Evolutionary conservation across 2,113 vertebrate species (phyloP).

Genomic region (Macquaria ambigua): DNA sequence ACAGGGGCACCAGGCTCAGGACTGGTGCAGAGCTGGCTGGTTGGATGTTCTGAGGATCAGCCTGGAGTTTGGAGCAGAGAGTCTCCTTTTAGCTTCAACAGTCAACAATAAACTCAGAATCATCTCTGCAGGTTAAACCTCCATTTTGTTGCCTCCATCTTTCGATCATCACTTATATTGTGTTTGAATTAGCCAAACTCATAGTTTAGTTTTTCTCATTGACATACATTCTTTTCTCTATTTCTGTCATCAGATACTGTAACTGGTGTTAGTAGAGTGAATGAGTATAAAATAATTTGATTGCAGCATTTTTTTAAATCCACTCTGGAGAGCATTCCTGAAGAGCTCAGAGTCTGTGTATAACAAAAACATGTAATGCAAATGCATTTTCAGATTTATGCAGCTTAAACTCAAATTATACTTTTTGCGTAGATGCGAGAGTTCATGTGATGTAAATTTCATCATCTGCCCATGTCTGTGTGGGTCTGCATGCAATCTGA

Average conservation of each 20-base stretch:
- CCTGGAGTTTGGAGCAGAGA: background rate
- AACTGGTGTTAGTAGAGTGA: background rate
- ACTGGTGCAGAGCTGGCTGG: conserved; percentile 17
- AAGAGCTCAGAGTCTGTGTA: background rate
- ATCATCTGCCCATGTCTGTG: background rate
- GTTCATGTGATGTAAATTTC: background rate
- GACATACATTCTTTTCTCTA: background rate
- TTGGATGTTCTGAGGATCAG: conserved; percentile 23
- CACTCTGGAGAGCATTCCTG: background rate
- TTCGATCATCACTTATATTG: background rate
- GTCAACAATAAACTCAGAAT: background rate
- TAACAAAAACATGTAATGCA: background rate
- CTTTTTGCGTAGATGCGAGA: background rate
- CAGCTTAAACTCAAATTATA: conserved; percentile 1
- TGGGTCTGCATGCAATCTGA: background rate
- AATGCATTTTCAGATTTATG: background rate
- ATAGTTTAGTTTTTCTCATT: background rate
- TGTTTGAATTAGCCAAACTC: background rate
- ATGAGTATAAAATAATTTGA: background rate
- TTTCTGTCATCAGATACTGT: background rate
- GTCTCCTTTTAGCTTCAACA: conserved; percentile 1
- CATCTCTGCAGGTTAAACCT: background rate
- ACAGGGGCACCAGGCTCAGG: conserved; percentile 27
- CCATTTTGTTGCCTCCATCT: background rate
- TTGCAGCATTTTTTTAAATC: background rate